Conservation (phyloP, 2,888 invertebrate genomes). For the Incurvaria masculella region DNA sequence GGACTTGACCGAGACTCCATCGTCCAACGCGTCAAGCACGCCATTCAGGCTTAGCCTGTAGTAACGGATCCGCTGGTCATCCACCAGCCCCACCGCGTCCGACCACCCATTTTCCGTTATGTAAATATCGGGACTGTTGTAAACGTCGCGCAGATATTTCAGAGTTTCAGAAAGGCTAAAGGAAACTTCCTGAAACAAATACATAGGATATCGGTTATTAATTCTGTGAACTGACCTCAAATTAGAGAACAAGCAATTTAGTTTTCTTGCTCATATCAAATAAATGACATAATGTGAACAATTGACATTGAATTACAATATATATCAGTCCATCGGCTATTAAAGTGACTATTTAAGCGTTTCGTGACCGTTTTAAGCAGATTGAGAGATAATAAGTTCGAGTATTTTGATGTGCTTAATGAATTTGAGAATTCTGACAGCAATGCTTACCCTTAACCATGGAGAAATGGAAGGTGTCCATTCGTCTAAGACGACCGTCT, state of each 20-base stretch:
- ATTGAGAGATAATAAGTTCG: no score
- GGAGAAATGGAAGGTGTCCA: conserved; percentile 23
- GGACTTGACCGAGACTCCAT: conserved; percentile 43
- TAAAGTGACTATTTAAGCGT: no score
- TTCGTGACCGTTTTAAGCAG: no score
- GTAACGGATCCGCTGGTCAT: conserved; percentile 41
- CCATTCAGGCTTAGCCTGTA: conserved; percentile 39
- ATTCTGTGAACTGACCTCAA: no score
- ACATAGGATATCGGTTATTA: no score
- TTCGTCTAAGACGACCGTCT: conserved; percentile 22
- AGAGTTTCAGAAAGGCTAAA: conserved; percentile 32
- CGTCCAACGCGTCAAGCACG: conserved; percentile 38
- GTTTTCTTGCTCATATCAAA: no score
- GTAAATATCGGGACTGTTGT: conserved; percentile 51
- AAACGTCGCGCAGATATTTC: conserved; percentile 36
- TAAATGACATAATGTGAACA: no score
- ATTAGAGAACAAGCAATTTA: no score
- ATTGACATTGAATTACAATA: no score
- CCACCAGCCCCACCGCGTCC: conserved; percentile 34
- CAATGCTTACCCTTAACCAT: neutral
- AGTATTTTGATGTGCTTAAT: neutral
- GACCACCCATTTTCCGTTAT: conserved; percentile 62
- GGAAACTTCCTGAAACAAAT: conserved; percentile 28
- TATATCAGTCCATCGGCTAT: no score
- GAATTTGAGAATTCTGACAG: no score